phyloP scores from a whole-genome alignment of 2,888 invertebrate genomes.

The Ichneumon xanthorius region DNA sequence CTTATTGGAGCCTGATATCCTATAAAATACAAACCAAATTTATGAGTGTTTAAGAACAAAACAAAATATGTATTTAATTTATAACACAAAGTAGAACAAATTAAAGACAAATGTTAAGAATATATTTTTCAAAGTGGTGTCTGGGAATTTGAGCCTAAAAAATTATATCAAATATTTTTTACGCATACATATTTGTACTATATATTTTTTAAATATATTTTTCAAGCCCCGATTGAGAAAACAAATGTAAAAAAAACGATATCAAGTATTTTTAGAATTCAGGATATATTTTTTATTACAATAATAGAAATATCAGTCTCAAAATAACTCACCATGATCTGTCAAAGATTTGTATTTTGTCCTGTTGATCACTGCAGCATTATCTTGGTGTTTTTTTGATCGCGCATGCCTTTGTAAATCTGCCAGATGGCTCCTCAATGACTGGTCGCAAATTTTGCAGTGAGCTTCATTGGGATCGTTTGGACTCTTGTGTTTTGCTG shows the following conservation, averaged over 20 bases:
- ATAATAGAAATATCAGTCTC: conserved; percentile 6
- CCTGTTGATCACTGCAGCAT: conserved; percentile 28
- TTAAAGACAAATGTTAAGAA: neutral
- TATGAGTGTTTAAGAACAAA: neutral
- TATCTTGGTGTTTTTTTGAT: conserved; percentile 18
- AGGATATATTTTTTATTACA: neutral
- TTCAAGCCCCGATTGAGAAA: neutral
- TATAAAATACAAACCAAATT: conserved; percentile 3
- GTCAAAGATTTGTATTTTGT: conserved; percentile 25
- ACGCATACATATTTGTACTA: too few species aligned
- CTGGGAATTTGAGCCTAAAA: neutral
- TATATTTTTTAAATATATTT: neutral
- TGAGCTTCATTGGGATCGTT: conserved; percentile 41
- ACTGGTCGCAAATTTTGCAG: conserved; percentile 31
- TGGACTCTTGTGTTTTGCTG: conserved; percentile 8
- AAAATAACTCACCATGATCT: conserved; percentile 22
- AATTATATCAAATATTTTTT: neutral
- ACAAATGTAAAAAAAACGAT: too few species aligned
- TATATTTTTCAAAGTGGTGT: neutral
- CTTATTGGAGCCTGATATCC: conserved; percentile 34
- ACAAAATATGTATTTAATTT: neutral
- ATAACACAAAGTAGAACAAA: neutral
- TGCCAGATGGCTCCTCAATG: conserved; percentile 25
- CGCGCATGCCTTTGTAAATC: conserved; percentile 27
- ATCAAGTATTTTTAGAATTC: too few species aligned